Percentiles rank a stretch among this genome's conserved stretches.
Evolutionary conservation across 2,797 vertebrate species (phyloP).

Genomic region (Manis pentadactyla): DNA sequence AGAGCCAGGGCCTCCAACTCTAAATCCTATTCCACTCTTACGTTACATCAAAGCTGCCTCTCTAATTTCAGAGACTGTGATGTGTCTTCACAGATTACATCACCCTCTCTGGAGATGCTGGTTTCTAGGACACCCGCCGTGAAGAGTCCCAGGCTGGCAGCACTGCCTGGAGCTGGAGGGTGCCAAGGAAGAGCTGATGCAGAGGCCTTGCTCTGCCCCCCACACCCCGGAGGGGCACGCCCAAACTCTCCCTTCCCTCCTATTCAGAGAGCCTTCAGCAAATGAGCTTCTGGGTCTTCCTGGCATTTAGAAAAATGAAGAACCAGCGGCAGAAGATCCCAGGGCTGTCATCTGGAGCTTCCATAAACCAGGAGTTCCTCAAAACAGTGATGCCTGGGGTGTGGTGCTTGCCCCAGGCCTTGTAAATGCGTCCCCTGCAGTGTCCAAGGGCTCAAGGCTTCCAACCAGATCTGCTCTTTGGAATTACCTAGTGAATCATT

Average conservation of each 20-base stretch:
- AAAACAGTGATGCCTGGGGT: not conserved
- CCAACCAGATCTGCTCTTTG: constrained; percentile 43
- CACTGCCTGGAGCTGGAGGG: not conserved
- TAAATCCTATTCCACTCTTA: not conserved
- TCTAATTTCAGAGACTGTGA: not conserved
- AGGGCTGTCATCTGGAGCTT: constrained; percentile 43
- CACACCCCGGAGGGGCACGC: not conserved
- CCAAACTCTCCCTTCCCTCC: constrained; percentile 1
- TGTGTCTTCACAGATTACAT: not conserved
- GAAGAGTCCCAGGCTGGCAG: not conserved
- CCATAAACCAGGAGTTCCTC: constrained; percentile 60
- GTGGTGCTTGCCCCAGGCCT: not conserved
- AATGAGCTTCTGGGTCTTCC: not conserved
- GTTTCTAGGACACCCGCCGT: not conserved
- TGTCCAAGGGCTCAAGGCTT: constrained; percentile 50
- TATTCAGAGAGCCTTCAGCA: constrained; percentile 31
- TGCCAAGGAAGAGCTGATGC: not conserved
- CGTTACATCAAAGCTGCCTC: not conserved
- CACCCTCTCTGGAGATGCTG: not conserved
- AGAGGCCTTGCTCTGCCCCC: not conserved
- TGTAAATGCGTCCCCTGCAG: constrained; percentile 18
- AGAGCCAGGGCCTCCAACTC: not conserved
- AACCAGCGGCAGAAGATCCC: constrained; percentile 51
- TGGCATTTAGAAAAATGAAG: constrained; percentile 41
- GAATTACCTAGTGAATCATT: constrained; percentile 71